Evolutionary conservation across 1,140 invertebrate species (phyloP).

Genomic region (Diabrotica virgifera): DNA sequence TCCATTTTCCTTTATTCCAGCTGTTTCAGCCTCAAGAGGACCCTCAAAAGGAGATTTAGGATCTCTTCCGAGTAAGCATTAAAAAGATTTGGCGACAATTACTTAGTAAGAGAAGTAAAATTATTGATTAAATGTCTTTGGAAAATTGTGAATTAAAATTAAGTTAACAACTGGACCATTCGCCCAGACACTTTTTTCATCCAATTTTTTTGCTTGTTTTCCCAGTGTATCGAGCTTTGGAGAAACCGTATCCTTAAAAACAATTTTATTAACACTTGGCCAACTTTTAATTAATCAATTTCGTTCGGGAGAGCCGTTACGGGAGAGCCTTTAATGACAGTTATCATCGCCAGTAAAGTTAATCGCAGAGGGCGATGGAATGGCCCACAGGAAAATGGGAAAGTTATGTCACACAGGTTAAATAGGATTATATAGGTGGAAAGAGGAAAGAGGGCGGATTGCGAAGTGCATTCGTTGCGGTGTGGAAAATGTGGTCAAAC

Average conservation of each 20-base stretch:
- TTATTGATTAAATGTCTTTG: no score
- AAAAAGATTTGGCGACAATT: no score
- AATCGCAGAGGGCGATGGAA: not conserved
- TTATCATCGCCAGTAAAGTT: not conserved
- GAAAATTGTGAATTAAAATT: no score
- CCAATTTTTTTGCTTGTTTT: not conserved
- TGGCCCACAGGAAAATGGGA: not conserved
- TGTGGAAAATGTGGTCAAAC: not conserved
- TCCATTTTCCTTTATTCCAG: no score
- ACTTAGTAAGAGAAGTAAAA: no score
- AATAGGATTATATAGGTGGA: not conserved
- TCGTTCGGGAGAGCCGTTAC: not conserved
- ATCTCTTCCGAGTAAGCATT: no score
- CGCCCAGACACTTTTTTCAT: no score
- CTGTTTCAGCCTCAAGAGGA: no score
- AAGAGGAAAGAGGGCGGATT: not conserved
- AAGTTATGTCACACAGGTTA: not conserved
- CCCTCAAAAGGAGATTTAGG: no score
- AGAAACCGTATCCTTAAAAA: not conserved
- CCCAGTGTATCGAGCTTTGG: not conserved
- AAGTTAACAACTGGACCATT: no score
- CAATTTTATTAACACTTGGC: conserved; percentile 1
- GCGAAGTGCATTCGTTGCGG: not conserved
- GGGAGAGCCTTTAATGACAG: not conserved
- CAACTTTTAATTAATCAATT: conserved; percentile 1